Evolutionary conservation across 2,797 vertebrate species (phyloP).

Genomic region (Petrocephalus sullivani): DNA sequence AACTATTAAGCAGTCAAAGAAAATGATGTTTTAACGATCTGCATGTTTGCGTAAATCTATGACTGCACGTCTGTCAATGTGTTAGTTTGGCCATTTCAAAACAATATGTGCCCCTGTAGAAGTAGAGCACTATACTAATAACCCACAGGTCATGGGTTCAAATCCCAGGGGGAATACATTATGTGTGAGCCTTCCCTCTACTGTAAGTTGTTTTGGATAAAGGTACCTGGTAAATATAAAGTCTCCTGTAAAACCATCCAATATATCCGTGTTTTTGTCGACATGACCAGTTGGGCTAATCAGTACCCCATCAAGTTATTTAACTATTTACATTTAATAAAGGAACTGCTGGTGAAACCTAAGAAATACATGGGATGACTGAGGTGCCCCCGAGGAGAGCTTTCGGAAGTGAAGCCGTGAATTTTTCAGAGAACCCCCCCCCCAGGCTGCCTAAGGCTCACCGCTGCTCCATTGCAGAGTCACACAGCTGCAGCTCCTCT

Average conservation of each 20-base stretch:
- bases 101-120: not conserved
- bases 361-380: not conserved
- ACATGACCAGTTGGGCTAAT: not conserved
- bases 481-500: slow-evolving; percentile 72
- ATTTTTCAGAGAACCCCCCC: not conserved
- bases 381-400: not conserved
- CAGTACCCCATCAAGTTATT: not conserved
- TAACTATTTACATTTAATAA: not conserved
- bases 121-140: not conserved
- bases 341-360: not conserved
- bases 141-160: not conserved
- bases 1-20: no score
- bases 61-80: not conserved
- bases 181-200: not conserved
- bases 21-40: no score
- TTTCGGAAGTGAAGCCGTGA: not conserved
- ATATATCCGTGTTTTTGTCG: not conserved
- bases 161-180: not conserved
- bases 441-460: slow-evolving; percentile 38
- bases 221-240: not conserved
- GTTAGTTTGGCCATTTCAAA: not conserved
- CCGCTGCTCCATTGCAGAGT: slow-evolving; percentile 78
- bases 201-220: not conserved
- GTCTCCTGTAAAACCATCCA: not conserved
- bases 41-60: not conserved